Conservation (phyloP, 2,113 vertebrate genomes). For the Oophaga pumilio region DNA sequence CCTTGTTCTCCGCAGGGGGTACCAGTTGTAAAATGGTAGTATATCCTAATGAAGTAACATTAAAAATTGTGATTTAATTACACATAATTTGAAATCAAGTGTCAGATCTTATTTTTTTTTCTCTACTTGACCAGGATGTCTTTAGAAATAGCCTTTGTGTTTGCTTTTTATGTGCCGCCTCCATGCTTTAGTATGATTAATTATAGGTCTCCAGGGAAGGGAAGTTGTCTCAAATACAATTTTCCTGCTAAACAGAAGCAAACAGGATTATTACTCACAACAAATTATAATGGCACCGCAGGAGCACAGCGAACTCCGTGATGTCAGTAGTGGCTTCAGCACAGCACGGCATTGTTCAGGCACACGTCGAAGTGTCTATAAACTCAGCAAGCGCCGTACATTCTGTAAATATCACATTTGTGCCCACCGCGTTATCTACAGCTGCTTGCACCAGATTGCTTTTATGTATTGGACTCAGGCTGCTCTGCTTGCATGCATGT, state of each 20-base stretch:
- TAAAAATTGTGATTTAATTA: too few relatives aligned
- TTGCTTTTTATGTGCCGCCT: background rate
- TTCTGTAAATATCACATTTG: conserved; percentile 8
- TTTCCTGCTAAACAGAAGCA: background rate
- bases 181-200: background rate
- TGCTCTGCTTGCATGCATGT: background rate
- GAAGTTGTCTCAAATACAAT: background rate
- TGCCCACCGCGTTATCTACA: background rate
- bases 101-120: background rate
- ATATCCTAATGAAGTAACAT: too few relatives aligned
- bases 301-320: background rate
- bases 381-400: background rate
- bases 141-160: background rate
- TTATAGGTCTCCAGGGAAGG: background rate
- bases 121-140: background rate
- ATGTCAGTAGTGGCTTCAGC: background rate
- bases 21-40: too few relatives aligned
- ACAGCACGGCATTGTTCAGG: background rate
- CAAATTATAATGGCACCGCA: background rate
- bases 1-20: too few relatives aligned
- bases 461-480: conserved; percentile 5
- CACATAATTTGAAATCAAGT: too few relatives aligned
- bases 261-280: background rate
- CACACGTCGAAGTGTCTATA: background rate
- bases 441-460: conserved; percentile 11